Percentiles rank a stretch among this genome's conserved stretches.
Conservation (phyloP, 1,140 invertebrate genomes). For the Probaryconus sp. region DNA sequence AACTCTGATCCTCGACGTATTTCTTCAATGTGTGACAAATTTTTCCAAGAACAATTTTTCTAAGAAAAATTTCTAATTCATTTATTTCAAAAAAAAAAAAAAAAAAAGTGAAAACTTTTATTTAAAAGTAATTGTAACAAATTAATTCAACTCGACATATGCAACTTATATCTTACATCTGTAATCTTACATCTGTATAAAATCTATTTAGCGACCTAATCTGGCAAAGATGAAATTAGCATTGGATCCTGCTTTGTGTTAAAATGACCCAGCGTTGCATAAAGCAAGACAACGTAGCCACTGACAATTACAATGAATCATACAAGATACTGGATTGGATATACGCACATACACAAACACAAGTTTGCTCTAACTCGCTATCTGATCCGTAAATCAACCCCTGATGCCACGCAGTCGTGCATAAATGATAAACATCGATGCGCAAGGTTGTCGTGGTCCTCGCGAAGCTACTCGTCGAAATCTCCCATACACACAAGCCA, state of each 20-base stretch:
- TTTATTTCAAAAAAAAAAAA: too few relatives aligned
- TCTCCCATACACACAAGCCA: background rate
- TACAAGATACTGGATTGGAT: constrained; percentile 64
- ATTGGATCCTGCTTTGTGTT: constrained; percentile 6
- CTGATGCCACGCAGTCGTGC: constrained; percentile 51
- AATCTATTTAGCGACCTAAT: constrained; percentile 32
- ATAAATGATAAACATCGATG: constrained; percentile 66
- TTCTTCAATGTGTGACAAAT: too few relatives aligned
- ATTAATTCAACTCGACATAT: too few relatives aligned
- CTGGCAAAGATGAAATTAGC: constrained; percentile 33
- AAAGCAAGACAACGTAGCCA: constrained; percentile 52
- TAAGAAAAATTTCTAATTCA: too few relatives aligned
- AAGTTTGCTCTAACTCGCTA: constrained; percentile 45
- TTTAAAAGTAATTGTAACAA: too few relatives aligned
- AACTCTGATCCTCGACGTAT: too few relatives aligned
- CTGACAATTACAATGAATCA: constrained; percentile 74
- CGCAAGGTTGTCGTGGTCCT: constrained; percentile 29
- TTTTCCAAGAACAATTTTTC: too few relatives aligned
- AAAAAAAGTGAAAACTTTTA: too few relatives aligned
- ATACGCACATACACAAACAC: constrained; percentile 43
- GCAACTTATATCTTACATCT: too few relatives aligned
- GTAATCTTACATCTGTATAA: constrained; percentile 27
- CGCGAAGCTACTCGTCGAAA: constrained; percentile 11
- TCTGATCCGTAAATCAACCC: constrained; percentile 64
- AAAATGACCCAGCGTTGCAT: constrained; percentile 21